phyloP scores from a whole-genome alignment of 2,797 vertebrate genomes.

The Eutrigla gurnardus region DNA sequence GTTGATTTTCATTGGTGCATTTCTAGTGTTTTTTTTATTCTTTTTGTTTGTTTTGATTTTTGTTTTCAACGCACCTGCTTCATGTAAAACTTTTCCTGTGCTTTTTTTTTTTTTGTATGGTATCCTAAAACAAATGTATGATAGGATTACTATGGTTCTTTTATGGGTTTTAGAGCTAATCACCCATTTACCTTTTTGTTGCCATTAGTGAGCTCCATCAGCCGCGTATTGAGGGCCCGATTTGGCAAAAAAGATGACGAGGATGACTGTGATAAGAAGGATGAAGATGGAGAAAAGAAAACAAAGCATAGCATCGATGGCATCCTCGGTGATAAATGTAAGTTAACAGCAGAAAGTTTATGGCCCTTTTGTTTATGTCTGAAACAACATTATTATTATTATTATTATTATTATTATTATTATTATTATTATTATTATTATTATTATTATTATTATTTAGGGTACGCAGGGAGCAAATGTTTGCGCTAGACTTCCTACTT shows the following conservation, averaged over 20 bases:
- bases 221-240: conserved; percentile 98
- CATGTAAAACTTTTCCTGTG: conserved; percentile 70
- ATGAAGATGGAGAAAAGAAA: conserved; percentile 97
- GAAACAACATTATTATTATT: conserved; percentile 47
- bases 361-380: conserved; percentile 70
- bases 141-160: conserved; percentile 77
- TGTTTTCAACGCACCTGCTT: conserved; percentile 50
- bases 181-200: conserved; percentile 81
- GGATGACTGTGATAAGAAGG: conserved; percentile 96
- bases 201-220: conserved; percentile 99
- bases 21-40: conserved; percentile 17
- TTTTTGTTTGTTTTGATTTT: conserved; percentile 20
- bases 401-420: conserved; percentile 51
- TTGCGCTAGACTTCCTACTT: conserved; percentile 66
- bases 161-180: conserved; percentile 79
- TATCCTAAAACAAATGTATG: conserved; percentile 64
- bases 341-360: conserved; percentile 76
- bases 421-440: conserved; percentile 63
- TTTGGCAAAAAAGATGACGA: conserved; percentile 99
- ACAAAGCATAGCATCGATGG: conserved; percentile 99
- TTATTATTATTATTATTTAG: conserved; percentile 37
- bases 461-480: conserved; percentile 61
- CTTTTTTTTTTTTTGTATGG: conserved; percentile 43
- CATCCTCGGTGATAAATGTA: conserved; percentile 99
- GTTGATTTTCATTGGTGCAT: conserved; percentile 23